Conservation (phyloP, 2,113 vertebrate species). For the Podiceps cristatus region DNA sequence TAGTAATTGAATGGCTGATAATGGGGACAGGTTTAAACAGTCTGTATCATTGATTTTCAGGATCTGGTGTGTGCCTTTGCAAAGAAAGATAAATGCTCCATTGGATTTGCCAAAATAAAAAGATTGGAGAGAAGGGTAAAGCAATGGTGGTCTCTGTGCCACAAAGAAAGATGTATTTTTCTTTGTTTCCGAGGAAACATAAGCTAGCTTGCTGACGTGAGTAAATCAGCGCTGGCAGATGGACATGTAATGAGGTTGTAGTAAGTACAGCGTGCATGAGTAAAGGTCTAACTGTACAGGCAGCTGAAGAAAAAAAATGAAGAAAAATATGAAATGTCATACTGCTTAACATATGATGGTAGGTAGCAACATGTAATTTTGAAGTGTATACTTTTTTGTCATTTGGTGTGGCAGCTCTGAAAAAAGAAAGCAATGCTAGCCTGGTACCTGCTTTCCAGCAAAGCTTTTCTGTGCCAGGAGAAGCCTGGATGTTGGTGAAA, state of each 20-base stretch:
- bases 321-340: not conserved
- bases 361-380: not conserved
- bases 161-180: not conserved
- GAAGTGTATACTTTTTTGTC: not conserved
- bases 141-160: not conserved
- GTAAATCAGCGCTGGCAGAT: not conserved
- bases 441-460: not conserved
- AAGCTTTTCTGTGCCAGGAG: not conserved
- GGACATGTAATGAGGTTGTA: not conserved
- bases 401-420: not conserved
- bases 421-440: not conserved
- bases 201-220: not conserved
- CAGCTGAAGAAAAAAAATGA: not conserved
- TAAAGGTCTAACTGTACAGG: not conserved
- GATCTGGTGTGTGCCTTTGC: not conserved
- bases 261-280: not conserved
- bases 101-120: not conserved
- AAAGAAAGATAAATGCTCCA: not conserved
- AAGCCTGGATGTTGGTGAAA: not conserved
- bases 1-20: not conserved
- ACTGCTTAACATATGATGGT: not conserved
- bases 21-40: not conserved
- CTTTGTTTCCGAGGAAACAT: not conserved
- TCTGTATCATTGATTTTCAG: not conserved
- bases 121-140: not conserved